A percentile compares a stretch with the other conserved stretches of the same genome.
Conservation (phyloP, 2,797 vertebrate species). For the Scolopax bukidnonensis region DNA sequence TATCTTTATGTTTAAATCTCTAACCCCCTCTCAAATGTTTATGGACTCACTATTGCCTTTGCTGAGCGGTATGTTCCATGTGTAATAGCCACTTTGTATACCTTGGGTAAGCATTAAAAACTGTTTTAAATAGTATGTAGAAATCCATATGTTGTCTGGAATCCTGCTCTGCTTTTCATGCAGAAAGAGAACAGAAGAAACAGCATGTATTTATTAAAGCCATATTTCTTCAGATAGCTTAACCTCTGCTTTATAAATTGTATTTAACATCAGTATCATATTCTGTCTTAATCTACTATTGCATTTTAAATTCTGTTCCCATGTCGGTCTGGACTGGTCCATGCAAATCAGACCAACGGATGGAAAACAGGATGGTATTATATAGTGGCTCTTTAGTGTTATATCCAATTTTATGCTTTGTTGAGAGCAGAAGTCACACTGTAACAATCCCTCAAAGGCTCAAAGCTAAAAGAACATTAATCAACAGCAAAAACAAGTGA, state of each 20-base stretch:
- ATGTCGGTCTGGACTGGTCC: background rate
- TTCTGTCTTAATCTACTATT: conserved; percentile 48
- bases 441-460: conserved; percentile 29
- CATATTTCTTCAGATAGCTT: conserved; percentile 54
- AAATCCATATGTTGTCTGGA: conserved; percentile 45
- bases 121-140: background rate
- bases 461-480: conserved; percentile 34
- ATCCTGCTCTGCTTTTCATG: conserved; percentile 13
- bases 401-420: conserved; percentile 57
- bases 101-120: background rate
- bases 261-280: conserved; percentile 47
- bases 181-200: conserved; percentile 45
- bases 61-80: background rate
- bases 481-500: conserved; percentile 43
- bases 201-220: conserved; percentile 47
- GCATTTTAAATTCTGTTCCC: conserved; percentile 50
- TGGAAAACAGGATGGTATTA: background rate
- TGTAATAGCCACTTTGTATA: background rate
- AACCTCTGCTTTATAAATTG: conserved; percentile 53
- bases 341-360: conserved; percentile 41
- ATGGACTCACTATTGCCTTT: background rate
- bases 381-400: conserved; percentile 20
- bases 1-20: background rate
- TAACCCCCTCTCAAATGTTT: background rate
- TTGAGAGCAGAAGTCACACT: conserved; percentile 52